Evolutionary conservation across 2,797 vertebrate genomes (phyloP), one percentile per base, ranked within the genome.

Genomic region (Chloroceryle amazona): DNA sequence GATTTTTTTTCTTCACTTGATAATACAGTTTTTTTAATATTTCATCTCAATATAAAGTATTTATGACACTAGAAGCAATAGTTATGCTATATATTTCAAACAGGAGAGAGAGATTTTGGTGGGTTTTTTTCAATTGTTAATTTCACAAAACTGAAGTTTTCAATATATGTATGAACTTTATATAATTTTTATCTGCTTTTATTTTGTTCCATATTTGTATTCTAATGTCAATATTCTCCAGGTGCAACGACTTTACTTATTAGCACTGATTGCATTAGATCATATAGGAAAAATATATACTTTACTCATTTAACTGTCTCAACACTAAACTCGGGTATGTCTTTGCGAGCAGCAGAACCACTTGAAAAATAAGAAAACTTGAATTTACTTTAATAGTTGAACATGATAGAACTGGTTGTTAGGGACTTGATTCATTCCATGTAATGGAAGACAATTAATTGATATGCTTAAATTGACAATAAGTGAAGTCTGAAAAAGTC

Each of bases 101-200:
- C 2, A 41, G 1, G 11, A 71, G 2, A 29, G 4, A 17, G 1
- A 31, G 2, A 11, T 33, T 25, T 54, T 23, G 25, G 25, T 4
- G 1, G 1, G 0, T 0, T 23, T 29, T 39, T 70, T 83, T 29
- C 5, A 46, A 2, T 11, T 19, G 2, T 31, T 60, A 25, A 35
- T 60, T 73, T 51, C 3, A 44, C 2, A 12, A 42, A 66, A 35
- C 17, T 46, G 6, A 58, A 19, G 2, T 60, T 79, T 75, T 55
- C 4, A 25, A 28, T 39, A n/a, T 57, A 42, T 47, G 35, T 29
- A 4, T 25, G 12, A 51, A 46, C 5, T 66, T 52, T 16, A 1
- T 20, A 17, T 19, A 5, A 0, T 13, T 54, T 79, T 72, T 39
- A 25, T 7, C 2, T 75, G 6, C 2, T 82, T 16, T 75, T 39